phyloP scores from a whole-genome alignment of 2,113 vertebrate species.

The Zosterops borbonicus region DNA sequence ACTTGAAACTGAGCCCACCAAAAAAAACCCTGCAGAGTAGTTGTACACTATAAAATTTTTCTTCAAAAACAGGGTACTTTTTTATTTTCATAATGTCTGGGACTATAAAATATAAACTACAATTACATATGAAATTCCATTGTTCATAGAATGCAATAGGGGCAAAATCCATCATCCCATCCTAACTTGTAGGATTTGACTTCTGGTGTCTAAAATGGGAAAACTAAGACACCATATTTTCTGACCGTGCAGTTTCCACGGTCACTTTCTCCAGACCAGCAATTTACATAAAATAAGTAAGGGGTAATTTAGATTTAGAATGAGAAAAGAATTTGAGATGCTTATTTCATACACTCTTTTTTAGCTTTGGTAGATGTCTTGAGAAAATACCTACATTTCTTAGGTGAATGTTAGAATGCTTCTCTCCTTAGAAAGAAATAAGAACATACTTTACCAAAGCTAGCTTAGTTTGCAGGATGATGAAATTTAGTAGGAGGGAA shows the following conservation, averaged over 20 bases:
- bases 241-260: not conserved
- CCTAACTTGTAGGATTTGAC: not conserved
- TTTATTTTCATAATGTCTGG: not conserved
- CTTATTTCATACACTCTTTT: not conserved
- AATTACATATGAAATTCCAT: not conserved
- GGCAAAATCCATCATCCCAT: accelerated
- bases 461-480: not conserved
- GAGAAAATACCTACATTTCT: not conserved
- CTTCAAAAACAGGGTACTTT: not conserved
- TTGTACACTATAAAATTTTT: not conserved
- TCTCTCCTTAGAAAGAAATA: not conserved
- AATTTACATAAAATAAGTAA: not conserved
- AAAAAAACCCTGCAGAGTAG: not conserved
- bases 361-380: not conserved
- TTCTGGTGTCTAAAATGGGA: not conserved
- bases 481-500: not conserved
- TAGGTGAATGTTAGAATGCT: not conserved
- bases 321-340: not conserved
- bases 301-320: not conserved
- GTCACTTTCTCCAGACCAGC: not conserved
- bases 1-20: not conserved
- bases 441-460: not conserved
- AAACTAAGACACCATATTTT: not conserved
- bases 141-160: not conserved
- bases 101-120: not conserved